Conservation (phyloP, 2,888 invertebrate species). For the Leptinotarsa juncta region DNA sequence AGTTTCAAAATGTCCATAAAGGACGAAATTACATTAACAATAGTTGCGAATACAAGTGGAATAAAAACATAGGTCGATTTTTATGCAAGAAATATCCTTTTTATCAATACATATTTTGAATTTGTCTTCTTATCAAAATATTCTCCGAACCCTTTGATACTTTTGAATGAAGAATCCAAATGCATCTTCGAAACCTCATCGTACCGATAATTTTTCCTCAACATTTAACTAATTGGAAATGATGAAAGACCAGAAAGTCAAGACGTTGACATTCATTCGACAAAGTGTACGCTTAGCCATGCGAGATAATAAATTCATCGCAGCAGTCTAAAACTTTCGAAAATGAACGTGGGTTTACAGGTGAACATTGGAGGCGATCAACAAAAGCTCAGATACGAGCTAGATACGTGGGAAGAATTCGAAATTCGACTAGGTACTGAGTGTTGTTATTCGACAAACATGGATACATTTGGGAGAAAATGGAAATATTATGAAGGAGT, state of each 20-base stretch:
- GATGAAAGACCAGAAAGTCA: constrained; percentile 11
- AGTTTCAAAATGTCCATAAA: no score
- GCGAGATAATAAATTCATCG: constrained; percentile 6
- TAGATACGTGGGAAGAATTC: constrained; percentile 10
- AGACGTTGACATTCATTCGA: constrained; percentile 16
- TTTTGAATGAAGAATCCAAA: no score
- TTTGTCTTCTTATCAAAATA: no score
- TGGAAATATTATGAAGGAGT: not conserved
- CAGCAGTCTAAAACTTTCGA: constrained; percentile 15
- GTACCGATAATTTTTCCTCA: not conserved
- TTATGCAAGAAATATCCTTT: no score
- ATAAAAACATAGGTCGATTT: no score
- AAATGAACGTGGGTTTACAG: constrained; percentile 17
- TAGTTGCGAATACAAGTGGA: no score
- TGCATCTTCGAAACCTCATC: not conserved
- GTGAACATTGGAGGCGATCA: constrained; percentile 19
- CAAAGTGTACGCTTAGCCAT: not conserved
- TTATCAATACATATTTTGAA: no score
- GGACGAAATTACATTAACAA: no score
- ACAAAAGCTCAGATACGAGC: constrained; percentile 16
- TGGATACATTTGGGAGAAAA: not conserved
- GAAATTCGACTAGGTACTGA: not conserved
- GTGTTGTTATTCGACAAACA: constrained; percentile 8
- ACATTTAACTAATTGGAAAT: not conserved
- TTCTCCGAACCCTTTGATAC: no score